Conservation (phyloP, 2,797 vertebrate species). For the Ispidina lecontei region DNA sequence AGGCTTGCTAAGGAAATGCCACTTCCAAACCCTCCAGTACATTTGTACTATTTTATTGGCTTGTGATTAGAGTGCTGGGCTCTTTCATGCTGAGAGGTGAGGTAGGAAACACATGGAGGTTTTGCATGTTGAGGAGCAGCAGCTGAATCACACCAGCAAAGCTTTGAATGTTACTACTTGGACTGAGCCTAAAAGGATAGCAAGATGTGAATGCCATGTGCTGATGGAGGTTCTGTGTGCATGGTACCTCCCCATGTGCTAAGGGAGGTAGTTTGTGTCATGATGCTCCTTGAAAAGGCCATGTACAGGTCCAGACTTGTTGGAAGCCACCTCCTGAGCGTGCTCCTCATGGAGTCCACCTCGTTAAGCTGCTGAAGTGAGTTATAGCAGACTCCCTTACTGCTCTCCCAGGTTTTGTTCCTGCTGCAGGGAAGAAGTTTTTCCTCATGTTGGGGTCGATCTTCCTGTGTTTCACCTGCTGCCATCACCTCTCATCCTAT, state of each 20-base stretch:
- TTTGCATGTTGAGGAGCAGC: neutral
- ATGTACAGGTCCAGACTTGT: neutral
- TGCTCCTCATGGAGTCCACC: neutral
- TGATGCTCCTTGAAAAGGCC: neutral
- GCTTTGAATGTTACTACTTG: neutral
- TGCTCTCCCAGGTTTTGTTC: accelerated
- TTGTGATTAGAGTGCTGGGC: neutral
- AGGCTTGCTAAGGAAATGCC: neutral
- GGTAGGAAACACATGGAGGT: neutral
- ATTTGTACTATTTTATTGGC: neutral
- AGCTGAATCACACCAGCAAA: neutral
- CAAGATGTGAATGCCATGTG: neutral
- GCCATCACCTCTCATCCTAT: too few species aligned
- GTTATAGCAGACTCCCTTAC: neutral
- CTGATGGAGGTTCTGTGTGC: neutral
- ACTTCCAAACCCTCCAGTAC: neutral
- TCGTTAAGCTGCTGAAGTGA: neutral
- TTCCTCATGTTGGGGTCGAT: too few species aligned
- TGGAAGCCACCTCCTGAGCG: accelerated
- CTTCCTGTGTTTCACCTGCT: too few species aligned
- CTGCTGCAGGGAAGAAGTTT: too few species aligned
- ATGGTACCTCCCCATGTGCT: accelerated
- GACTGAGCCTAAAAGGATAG: neutral
- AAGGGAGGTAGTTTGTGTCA: neutral
- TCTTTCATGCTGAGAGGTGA: neutral